Conservation (phyloP, 2,113 vertebrate species). For the Brachypodius melanocephalos region DNA sequence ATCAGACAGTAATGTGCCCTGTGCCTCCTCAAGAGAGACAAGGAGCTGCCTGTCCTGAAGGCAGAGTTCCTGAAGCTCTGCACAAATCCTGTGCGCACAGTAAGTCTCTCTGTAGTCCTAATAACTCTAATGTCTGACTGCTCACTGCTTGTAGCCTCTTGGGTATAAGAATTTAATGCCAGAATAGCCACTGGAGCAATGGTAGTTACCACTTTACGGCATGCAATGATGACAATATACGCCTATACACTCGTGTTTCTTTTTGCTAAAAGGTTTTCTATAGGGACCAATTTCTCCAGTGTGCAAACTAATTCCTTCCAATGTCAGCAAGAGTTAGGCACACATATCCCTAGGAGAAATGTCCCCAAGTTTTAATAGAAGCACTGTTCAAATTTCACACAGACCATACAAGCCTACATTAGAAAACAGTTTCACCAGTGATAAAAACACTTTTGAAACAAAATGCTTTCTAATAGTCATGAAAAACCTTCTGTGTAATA, state of each 20-base stretch:
- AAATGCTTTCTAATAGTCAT: slow-evolving; percentile 50
- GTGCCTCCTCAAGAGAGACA: neutral
- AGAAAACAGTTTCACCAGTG: slow-evolving; percentile 12
- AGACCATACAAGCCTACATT: neutral
- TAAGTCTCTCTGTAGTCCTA: neutral
- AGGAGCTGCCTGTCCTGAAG: neutral
- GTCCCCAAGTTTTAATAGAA: neutral
- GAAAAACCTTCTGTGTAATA: slow-evolving; percentile 33
- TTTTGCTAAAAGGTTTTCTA: neutral
- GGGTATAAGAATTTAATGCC: neutral
- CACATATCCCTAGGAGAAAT: neutral
- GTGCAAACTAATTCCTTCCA: neutral
- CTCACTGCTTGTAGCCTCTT: neutral
- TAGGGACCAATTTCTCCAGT: neutral
- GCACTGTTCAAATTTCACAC: neutral
- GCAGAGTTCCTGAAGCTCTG: neutral
- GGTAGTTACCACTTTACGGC: neutral
- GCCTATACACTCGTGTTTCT: neutral
- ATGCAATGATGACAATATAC: neutral
- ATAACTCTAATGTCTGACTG: neutral
- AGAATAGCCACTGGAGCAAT: neutral
- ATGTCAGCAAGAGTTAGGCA: neutral
- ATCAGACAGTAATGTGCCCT: neutral
- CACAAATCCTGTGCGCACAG: neutral
- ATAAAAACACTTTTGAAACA: slow-evolving; percentile 33